Conservation (phyloP, 1,140 invertebrate species). For the Heterodera schachtii region DNA sequence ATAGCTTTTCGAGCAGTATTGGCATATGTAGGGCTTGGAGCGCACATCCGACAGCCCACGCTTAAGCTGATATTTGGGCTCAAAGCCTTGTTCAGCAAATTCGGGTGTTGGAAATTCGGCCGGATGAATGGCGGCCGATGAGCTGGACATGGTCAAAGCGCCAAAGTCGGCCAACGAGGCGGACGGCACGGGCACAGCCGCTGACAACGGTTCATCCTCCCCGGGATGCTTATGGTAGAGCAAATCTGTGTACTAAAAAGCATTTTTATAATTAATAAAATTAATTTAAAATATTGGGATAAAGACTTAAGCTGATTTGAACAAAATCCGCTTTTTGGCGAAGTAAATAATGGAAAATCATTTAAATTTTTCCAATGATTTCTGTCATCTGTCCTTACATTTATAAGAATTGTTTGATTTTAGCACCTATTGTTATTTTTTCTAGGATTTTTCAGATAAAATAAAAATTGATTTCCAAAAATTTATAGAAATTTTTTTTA, state of each 20-base stretch:
- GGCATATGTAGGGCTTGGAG: slow-evolving; percentile 64
- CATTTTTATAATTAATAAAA: neutral
- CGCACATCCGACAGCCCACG: slow-evolving; percentile 60
- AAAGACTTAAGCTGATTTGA: no score
- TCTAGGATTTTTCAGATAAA: no score
- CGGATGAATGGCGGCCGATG: slow-evolving; percentile 44
- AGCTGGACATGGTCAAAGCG: neutral
- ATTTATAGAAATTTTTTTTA: no score
- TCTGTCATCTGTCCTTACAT: no score
- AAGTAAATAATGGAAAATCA: no score
- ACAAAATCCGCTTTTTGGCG: no score
- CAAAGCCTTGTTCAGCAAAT: slow-evolving; percentile 57
- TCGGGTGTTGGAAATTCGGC: slow-evolving; percentile 58
- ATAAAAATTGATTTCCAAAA: no score
- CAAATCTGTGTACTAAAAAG: slow-evolving; percentile 58
- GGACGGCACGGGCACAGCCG: slow-evolving; percentile 25
- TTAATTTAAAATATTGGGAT: no score
- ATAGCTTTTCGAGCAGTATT: slow-evolving; percentile 65
- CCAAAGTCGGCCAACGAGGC: neutral
- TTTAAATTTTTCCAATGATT: no score
- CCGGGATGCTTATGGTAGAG: slow-evolving; percentile 64
- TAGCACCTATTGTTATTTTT: no score
- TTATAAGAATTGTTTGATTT: no score
- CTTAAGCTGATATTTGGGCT: slow-evolving; percentile 58
- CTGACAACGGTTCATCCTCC: slow-evolving; percentile 41